Evolutionary conservation across 2,888 invertebrate genomes (phyloP).

Genomic region (Drosophila stalkeri): DNA sequence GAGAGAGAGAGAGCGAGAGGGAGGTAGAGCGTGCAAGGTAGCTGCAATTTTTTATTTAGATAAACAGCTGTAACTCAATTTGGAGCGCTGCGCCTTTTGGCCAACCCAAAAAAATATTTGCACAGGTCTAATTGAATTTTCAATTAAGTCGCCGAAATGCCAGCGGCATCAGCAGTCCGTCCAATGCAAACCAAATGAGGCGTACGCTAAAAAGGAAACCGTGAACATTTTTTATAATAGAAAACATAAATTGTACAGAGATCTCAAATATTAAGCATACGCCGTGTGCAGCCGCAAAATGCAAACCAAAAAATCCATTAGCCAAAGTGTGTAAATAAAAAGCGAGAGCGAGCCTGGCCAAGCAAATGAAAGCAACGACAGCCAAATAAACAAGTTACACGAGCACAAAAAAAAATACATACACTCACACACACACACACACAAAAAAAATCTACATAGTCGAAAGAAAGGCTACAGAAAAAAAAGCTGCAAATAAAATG

Average conservation of each 20-base stretch:
- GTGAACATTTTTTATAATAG: constrained; percentile 12
- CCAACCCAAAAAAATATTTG: constrained; percentile 72
- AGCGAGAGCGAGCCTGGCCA: constrained; percentile 44
- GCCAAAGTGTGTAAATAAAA: constrained; percentile 76
- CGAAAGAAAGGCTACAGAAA: not conserved
- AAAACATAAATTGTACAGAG: constrained; percentile 57
- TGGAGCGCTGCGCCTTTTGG: constrained; percentile 42
- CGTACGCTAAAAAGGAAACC: constrained; percentile 9
- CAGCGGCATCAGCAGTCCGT: constrained; percentile 11
- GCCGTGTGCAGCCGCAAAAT: constrained; percentile 66
- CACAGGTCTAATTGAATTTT: constrained; percentile 80
- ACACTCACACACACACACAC: not conserved
- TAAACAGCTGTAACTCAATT: constrained; percentile 76
- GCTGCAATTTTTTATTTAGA: constrained; percentile 72
- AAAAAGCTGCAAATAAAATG: constrained; percentile 31
- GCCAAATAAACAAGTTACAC: constrained; percentile 72
- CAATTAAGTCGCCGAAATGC: constrained; percentile 73
- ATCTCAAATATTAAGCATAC: constrained; percentile 75
- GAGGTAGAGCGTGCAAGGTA: not conserved
- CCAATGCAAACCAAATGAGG: constrained; percentile 67
- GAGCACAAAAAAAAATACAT: constrained; percentile 10
- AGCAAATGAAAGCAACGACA: constrained; percentile 74
- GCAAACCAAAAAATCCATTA: constrained; percentile 72
- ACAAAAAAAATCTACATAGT: constrained; percentile 2
- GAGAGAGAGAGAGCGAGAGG: too few relatives aligned